Percentiles rank a stretch among this genome's conserved stretches.
Evolutionary conservation across 2,888 invertebrate species (phyloP).

Genomic region (Spisula subtruncata): DNA sequence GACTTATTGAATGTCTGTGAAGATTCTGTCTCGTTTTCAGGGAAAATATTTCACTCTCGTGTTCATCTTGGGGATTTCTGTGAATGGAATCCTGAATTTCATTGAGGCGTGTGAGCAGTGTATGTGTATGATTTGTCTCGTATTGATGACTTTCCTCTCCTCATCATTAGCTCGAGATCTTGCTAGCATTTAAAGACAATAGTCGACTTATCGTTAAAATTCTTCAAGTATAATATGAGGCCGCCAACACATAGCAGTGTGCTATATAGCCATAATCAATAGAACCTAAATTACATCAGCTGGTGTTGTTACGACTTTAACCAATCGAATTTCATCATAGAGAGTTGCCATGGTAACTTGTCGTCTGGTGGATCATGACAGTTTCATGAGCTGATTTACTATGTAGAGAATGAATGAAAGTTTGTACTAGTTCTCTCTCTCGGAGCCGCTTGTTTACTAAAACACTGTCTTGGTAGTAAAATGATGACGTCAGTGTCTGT

Average conservation of each 20-base stretch:
- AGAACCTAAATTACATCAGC: constrained; percentile 64
- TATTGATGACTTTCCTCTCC: background rate
- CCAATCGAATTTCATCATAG: constrained; percentile 62
- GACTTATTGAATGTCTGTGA: background rate
- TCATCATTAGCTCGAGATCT: background rate
- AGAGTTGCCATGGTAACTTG: constrained; percentile 56
- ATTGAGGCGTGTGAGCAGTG: background rate
- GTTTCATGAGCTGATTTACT: constrained; percentile 64
- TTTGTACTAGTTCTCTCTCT: constrained; percentile 42
- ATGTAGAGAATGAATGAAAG: constrained; percentile 65
- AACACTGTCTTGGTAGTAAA: constrained; percentile 58
- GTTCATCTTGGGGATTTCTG: background rate
- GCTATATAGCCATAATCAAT: constrained; percentile 52
- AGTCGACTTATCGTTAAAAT: background rate
- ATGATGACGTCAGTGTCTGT: constrained; percentile 65
- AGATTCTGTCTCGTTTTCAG: background rate
- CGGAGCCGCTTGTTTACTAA: constrained; percentile 53
- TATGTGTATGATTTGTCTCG: background rate
- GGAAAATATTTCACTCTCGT: background rate
- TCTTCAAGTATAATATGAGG: constrained; percentile 29
- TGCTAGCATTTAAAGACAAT: background rate
- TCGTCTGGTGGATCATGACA: constrained; percentile 46
- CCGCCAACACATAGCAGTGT: constrained; percentile 38
- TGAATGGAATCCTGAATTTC: constrained; percentile 19
- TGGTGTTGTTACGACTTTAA: constrained; percentile 37